Evolutionary conservation across 2,113 vertebrate genomes (phyloP), one percentile per base, ranked within the genome.

Genomic region (Pyxicephalus adspersus): DNA sequence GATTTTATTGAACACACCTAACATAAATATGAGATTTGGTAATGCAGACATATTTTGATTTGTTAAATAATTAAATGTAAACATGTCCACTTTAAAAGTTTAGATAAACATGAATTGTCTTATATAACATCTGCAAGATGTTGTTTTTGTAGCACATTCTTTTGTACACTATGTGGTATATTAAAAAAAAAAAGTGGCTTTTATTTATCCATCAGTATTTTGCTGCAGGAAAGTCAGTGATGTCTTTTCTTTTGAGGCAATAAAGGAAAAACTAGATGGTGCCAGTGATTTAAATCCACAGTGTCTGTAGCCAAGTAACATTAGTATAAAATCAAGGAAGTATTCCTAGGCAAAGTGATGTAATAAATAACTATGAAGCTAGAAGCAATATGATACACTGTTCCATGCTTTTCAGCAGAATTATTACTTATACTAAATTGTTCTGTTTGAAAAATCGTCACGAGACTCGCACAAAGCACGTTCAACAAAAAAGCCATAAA

Each of bases 241-340:
- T 63, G 77, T 71, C 6, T 25, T 63, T 63, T 70, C 20, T 63
- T 72, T 63, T 60, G 77, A 3, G 4, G 76, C 63, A 83, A 38
- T 31, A 77, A 18, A 83, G 65, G 28, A 25, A 87, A 86, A 88
- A 83, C 51, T 81, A 88, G 78, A 20, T 50, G 72, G 83, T 50
- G 73, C 83, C 78, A 66, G 68, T 83, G 79, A 84, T 28, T 63
- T 0, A 79, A 38, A 50, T 63, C 77, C 81, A 81, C 81, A 60
- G 50, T 25, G 34, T 60, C 17, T 8, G 81, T 54, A 57, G 77
- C 34, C 22, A 64, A 78, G 68, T 81, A 85, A 83, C 20, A 8
- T 20, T 74, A 86, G 82, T 34, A 55, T 84, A 64, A 85, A 86
- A 7, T 51, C 0, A 83, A 18, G 17, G 16, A 64, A 26, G 70